Percentiles rank a stretch among this genome's conserved stretches.
Conservation (phyloP, 2,797 vertebrate genomes). For the Urocyon cinereoargenteus region DNA sequence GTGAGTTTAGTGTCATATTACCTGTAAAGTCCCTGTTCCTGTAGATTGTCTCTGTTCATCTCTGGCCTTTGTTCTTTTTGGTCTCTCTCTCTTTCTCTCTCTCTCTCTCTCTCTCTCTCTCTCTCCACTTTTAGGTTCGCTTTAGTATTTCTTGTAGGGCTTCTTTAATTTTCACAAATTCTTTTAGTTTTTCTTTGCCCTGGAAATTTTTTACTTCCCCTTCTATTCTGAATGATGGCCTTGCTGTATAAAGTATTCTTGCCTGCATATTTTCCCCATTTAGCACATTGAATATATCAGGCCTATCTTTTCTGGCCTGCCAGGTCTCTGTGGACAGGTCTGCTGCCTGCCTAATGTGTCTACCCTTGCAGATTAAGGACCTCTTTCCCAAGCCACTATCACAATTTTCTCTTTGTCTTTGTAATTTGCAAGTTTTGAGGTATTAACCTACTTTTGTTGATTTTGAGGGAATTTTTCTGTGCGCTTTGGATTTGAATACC, state of each 20-base stretch:
- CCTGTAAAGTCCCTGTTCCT: not conserved
- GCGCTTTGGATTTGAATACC: not conserved
- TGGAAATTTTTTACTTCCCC: not conserved
- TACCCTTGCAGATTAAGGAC: not conserved
- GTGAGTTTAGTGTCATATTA: not conserved
- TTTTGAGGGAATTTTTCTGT: not conserved
- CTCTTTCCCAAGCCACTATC: not conserved
- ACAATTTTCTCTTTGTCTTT: not conserved
- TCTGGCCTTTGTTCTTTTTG: not conserved
- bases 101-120: too few relatives aligned
- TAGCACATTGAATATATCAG: not conserved
- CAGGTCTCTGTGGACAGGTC: not conserved
- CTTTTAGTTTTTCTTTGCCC: not conserved
- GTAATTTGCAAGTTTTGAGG: not conserved
- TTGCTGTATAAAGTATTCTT: not conserved
- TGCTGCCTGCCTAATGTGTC: not conserved
- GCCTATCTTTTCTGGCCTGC: not conserved
- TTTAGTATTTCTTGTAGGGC: not conserved
- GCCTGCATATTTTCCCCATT: not conserved
- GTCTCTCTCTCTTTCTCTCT: not conserved
- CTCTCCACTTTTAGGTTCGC: too few relatives aligned
- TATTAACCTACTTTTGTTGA: not conserved
- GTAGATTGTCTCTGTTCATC: not conserved
- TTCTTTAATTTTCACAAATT: not conserved
- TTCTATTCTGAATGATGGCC: not conserved